A percentile compares a stretch with the other conserved stretches of the same genome.
These are phyloP conservation scores for Bombycilla garrulus DNA, from an alignment of 2,113 vertebrate genomes.

Conservation along the genomic window DNA sequence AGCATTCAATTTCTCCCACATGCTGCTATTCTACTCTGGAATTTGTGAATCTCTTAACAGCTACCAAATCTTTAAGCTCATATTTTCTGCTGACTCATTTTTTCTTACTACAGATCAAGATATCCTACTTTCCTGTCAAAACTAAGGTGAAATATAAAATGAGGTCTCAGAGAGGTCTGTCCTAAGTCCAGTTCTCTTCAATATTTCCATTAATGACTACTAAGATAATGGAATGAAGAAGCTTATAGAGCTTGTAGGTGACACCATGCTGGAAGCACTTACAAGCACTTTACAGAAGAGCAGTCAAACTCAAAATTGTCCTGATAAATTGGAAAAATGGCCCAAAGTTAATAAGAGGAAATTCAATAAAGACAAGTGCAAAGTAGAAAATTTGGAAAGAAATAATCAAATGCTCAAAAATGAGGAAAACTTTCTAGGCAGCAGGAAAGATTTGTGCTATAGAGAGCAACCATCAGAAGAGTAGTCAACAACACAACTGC, in stretches of 20 bases:
- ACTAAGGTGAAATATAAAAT: not conserved
- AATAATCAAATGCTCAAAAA: not conserved
- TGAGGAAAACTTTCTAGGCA: not conserved
- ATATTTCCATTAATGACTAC: not conserved
- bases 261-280: not conserved
- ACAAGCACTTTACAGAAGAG: not conserved
- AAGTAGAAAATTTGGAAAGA: not conserved
- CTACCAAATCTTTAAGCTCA: not conserved
- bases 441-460: not conserved
- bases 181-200: not conserved
- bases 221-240: not conserved
- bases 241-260: not conserved
- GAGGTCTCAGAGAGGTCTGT: not conserved
- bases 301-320: not conserved
- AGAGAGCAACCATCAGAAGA: not conserved
- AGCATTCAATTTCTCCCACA: not conserved
- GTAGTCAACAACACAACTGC: not conserved
- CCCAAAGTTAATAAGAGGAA: not conserved
- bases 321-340: not conserved
- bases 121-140: not conserved
- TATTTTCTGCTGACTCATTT: not conserved
- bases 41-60: not conserved
- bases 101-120: not conserved
- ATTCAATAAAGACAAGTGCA: not conserved
- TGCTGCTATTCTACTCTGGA: not conserved